Percentiles rank a stretch among this genome's conserved stretches.
These are phyloP conservation scores for Myzus persicae DNA, from an alignment of 1,140 invertebrate species.

Conservation along the genomic window DNA sequence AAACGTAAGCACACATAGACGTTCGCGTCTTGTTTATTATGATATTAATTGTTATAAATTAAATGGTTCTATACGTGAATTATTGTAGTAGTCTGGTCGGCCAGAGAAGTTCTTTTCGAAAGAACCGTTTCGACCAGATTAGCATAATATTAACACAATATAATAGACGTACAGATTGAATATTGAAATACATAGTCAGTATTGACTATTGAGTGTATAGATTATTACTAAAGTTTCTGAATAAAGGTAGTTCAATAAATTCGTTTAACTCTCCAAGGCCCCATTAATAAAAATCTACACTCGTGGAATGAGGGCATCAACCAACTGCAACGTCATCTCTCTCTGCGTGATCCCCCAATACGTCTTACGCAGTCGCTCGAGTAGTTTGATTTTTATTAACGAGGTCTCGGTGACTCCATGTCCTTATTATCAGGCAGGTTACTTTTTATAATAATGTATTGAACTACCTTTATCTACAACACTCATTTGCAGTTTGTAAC, in stretches of 20 bases:
- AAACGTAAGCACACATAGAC: slow-evolving; percentile 75
- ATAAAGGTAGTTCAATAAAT: neutral
- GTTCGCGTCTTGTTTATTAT: neutral
- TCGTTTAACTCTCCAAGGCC: neutral
- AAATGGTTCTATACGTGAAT: neutral
- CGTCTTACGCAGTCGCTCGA: neutral
- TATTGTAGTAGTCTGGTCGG: too few species aligned
- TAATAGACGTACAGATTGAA: neutral
- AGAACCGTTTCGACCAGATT: neutral
- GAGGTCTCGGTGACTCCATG: neutral
- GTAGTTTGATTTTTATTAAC: neutral
- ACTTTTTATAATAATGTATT: neutral
- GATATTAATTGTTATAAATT: neutral
- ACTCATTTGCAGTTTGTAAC: neutral
- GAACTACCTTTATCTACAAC: neutral
- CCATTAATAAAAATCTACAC: neutral
- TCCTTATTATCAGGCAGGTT: too few species aligned
- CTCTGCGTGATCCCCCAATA: neutral
- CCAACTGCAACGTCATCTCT: neutral
- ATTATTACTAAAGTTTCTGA: neutral
- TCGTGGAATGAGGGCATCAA: neutral
- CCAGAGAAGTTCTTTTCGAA: too few species aligned
- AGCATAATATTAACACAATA: neutral
- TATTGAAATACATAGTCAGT: neutral
- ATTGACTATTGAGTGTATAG: neutral